phyloP scores from a whole-genome alignment of 1,140 invertebrate genomes.

The Macrocentrus cingulum region DNA sequence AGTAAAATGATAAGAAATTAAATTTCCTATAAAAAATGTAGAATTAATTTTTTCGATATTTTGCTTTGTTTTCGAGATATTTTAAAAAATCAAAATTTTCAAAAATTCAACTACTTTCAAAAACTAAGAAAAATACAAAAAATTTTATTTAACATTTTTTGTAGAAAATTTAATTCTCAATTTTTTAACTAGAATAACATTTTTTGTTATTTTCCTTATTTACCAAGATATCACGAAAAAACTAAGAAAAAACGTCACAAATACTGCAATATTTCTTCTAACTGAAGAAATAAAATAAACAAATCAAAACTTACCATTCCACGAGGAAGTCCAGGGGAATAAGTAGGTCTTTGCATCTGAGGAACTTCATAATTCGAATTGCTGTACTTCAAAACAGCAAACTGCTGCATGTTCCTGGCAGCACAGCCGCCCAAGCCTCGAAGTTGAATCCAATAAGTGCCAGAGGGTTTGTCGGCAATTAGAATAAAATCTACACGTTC shows the following conservation, averaged over 20 bases:
- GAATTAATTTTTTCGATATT: no score
- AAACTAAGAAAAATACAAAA: no score
- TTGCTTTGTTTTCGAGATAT: no score
- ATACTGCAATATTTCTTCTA: not conserved
- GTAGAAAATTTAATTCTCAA: no score
- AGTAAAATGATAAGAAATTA: not conserved
- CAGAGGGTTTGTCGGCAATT: slow-evolving; percentile 42
- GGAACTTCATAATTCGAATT: not conserved
- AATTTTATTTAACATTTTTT: no score
- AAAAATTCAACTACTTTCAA: no score
- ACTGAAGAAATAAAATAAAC: not conserved
- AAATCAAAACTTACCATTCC: slow-evolving; percentile 10
- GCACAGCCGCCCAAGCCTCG: slow-evolving; percentile 52
- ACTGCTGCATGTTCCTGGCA: slow-evolving; percentile 48
- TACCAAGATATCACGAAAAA: no score
- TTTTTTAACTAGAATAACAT: no score
- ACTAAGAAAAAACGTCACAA: no score
- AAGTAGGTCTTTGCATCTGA: not conserved
- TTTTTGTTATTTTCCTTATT: no score
- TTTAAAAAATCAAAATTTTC: no score
- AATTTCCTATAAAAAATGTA: no score
- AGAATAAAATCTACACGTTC: slow-evolving; percentile 61
- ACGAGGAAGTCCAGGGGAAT: slow-evolving; percentile 1
- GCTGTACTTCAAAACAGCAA: slow-evolving; percentile 55
- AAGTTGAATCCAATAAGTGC: slow-evolving; percentile 57